phyloP scores from a whole-genome alignment of 2,888 invertebrate species.

The Dromius quadrimaculatus region DNA sequence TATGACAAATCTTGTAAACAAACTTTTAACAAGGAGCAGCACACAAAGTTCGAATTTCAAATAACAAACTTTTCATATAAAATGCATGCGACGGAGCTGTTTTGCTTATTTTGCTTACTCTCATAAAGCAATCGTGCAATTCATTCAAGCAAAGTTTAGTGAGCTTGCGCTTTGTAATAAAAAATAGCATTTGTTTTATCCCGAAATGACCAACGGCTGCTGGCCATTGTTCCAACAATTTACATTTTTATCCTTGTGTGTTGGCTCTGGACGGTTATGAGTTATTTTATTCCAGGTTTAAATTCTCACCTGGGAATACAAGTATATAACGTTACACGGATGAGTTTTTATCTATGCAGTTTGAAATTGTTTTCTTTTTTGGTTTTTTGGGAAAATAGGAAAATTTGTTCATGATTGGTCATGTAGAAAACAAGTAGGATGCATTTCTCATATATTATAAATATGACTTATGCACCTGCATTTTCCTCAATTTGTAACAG shows the following conservation, averaged over 20 bases:
- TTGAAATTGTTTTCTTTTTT: slow-evolving; percentile 13
- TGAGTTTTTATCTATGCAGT: not conserved
- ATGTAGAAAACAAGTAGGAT: too few species aligned
- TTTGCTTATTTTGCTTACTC: not conserved
- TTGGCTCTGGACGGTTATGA: slow-evolving; percentile 5
- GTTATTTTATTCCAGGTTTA: slow-evolving; percentile 27
- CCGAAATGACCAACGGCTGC: not conserved
- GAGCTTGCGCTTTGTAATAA: not conserved
- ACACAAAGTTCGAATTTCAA: too few species aligned
- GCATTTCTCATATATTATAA: too few species aligned
- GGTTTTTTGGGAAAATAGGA: too few species aligned
- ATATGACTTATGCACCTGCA: too few species aligned
- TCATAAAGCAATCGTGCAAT: not conserved
- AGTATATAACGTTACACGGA: not conserved
- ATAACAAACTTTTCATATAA: not conserved
- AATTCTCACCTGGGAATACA: slow-evolving; percentile 29
- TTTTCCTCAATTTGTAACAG: too few species aligned
- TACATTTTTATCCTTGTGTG: slow-evolving; percentile 19
- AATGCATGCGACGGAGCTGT: not conserved
- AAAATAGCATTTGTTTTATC: slow-evolving; percentile 24
- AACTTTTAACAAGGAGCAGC: too few species aligned
- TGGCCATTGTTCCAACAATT: not conserved
- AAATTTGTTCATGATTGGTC: too few species aligned
- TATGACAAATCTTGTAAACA: too few species aligned
- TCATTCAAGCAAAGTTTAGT: slow-evolving; percentile 1